Conservation (phyloP, 2,888 invertebrate species). For the Hemistola chrysoprasaria region DNA sequence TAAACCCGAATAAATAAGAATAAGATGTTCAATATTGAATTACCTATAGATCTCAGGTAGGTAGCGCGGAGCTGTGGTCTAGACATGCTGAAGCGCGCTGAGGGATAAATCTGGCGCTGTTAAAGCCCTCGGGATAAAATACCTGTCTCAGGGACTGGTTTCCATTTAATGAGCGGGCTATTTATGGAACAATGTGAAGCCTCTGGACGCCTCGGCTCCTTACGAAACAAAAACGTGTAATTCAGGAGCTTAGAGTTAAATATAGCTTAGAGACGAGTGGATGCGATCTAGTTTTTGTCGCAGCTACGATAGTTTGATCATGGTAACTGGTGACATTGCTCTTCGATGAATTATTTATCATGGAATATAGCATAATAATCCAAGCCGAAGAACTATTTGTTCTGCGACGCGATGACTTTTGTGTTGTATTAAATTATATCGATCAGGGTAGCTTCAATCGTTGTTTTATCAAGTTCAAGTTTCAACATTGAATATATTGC, state of each 20-base stretch:
- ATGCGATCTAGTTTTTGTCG: constrained; percentile 43
- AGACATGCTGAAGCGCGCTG: constrained; percentile 5
- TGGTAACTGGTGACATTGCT: constrained; percentile 14
- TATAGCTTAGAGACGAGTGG: constrained; percentile 41
- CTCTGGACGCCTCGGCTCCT: constrained; percentile 12
- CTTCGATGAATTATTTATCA: constrained; percentile 5
- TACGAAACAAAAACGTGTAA: constrained; percentile 42
- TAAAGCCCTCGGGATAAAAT: constrained; percentile 29
- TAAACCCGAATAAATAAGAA: too few species aligned
- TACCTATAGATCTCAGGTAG: too few species aligned
- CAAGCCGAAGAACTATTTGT: too few species aligned
- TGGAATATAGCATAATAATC: too few species aligned
- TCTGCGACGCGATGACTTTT: too few species aligned
- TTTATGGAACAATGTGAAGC: constrained; percentile 39
- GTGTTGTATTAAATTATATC: too few species aligned
- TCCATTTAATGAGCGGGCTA: constrained; percentile 44
- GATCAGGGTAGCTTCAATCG: too few species aligned
- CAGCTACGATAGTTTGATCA: neutral
- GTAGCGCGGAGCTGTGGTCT: constrained; percentile 5
- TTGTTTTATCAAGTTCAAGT: too few species aligned
- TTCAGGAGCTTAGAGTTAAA: constrained; percentile 32
- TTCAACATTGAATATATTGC: too few species aligned
- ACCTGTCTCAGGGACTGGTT: constrained; percentile 36
- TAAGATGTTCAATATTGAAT: too few species aligned
- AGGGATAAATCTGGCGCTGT: constrained; percentile 27